Percentiles rank a stretch among this genome's conserved stretches.
Conservation (phyloP, 2,797 vertebrate genomes). For the Sebastes elongatus region DNA sequence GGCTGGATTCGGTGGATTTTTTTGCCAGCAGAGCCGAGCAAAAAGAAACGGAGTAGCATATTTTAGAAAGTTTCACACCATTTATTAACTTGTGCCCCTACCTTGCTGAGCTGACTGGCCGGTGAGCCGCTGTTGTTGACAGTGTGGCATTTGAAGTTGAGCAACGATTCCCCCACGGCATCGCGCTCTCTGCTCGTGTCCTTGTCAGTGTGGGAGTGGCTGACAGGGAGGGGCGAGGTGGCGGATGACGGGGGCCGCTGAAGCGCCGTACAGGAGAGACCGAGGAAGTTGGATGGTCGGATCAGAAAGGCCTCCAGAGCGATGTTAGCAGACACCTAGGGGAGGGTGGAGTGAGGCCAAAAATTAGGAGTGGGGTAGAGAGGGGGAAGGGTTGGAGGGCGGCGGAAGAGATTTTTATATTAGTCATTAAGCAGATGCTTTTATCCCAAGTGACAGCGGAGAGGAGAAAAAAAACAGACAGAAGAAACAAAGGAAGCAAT, state of each 20-base stretch:
- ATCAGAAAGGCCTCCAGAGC: constrained; percentile 89
- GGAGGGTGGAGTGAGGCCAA: background rate
- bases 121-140: constrained; percentile 84
- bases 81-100: constrained; percentile 64
- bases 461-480: constrained; percentile 15
- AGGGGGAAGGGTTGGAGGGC: background rate
- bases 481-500: constrained; percentile 60
- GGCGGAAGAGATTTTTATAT: constrained; percentile 13
- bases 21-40: background rate
- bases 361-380: background rate
- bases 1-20: constrained; percentile 8
- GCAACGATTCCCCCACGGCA: constrained; percentile 72
- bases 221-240: constrained; percentile 45
- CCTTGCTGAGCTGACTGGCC: constrained; percentile 85
- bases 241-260: constrained; percentile 67
- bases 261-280: constrained; percentile 88
- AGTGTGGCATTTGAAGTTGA: constrained; percentile 90
- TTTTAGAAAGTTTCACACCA: constrained; percentile 24
- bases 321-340: constrained; percentile 87
- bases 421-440: constrained; percentile 49
- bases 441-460: constrained; percentile 39
- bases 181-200: constrained; percentile 48
- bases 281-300: constrained; percentile 83
- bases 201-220: constrained; percentile 57
- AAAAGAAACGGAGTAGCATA: background rate